Percentiles rank a stretch among this genome's conserved stretches.
phyloP scores from a whole-genome alignment of 2,797 vertebrate species.

The Pterois miles region DNA sequence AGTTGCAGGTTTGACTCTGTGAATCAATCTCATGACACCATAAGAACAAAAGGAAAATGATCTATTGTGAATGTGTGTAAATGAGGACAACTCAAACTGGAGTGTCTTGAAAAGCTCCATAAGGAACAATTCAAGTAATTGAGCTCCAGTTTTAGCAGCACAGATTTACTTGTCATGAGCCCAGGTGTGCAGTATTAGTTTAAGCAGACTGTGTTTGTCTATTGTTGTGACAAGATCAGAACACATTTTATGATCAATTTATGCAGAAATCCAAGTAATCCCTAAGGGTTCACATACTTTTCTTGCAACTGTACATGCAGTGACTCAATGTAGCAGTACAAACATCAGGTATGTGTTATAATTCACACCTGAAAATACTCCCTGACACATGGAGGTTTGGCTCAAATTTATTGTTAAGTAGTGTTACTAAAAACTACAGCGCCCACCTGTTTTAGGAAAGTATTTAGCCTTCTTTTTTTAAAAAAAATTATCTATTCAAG shows the following conservation, averaged over 20 bases:
- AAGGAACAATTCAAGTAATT: background rate
- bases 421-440: background rate
- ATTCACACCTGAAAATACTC: background rate
- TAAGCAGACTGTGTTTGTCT: too few species aligned
- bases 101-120: background rate
- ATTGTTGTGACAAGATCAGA: too few species aligned
- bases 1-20: background rate
- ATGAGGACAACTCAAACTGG: background rate
- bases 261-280: too few species aligned
- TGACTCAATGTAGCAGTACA: too few species aligned
- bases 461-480: background rate
- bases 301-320: background rate
- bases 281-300: too few species aligned
- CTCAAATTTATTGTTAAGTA: background rate
- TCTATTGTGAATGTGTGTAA: background rate
- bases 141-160: background rate
- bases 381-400: accelerated
- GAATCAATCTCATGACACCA: background rate
- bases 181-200: too few species aligned
- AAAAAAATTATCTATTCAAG: too few species aligned
- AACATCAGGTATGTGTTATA: background rate
- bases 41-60: background rate
- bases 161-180: background rate
- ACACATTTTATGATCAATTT: too few species aligned
- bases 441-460: background rate